These are phyloP conservation scores for Acleris sparsana DNA, from an alignment of 2,888 invertebrate genomes.

Conservation along the genomic window DNA sequence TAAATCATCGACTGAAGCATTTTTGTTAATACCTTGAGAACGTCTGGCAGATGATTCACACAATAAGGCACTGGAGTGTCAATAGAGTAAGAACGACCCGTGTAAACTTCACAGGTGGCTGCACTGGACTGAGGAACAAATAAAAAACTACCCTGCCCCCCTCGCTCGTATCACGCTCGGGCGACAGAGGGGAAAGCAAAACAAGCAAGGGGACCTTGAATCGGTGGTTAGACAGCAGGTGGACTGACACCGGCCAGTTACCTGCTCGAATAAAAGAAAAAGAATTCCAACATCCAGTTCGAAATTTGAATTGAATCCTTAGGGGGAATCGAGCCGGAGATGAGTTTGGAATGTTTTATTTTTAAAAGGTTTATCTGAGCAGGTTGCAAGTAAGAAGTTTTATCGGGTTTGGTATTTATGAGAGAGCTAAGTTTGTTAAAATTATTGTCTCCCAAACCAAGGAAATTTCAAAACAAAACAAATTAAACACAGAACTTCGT, in stretches of 20 bases:
- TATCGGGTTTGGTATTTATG: slow-evolving; percentile 7
- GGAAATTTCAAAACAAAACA: slow-evolving; percentile 27
- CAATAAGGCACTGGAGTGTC: slow-evolving; percentile 62
- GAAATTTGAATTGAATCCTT: slow-evolving; percentile 67
- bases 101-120: slow-evolving; percentile 73
- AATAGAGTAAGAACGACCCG: slow-evolving; percentile 54
- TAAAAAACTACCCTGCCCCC: slow-evolving; percentile 53
- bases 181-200: slow-evolving; percentile 59
- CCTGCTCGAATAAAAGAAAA: slow-evolving; percentile 65
- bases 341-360: slow-evolving; percentile 28
- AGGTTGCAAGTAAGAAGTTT: background rate
- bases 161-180: slow-evolving; percentile 44
- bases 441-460: slow-evolving; percentile 25
- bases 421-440: slow-evolving; percentile 17
- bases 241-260: slow-evolving; percentile 59
- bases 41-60: slow-evolving; percentile 56
- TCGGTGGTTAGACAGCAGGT: slow-evolving; percentile 61
- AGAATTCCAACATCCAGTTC: slow-evolving; percentile 71
- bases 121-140: slow-evolving; percentile 63
- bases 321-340: slow-evolving; percentile 20
- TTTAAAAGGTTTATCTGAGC: slow-evolving; percentile 22
- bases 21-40: slow-evolving; percentile 28
- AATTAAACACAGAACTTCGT: slow-evolving; percentile 35
- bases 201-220: slow-evolving; percentile 53
- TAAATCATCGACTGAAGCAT: slow-evolving; percentile 37